These are phyloP conservation scores for Magallana ariakensis DNA, from an alignment of 1,140 invertebrate genomes.

Conservation along the genomic window DNA sequence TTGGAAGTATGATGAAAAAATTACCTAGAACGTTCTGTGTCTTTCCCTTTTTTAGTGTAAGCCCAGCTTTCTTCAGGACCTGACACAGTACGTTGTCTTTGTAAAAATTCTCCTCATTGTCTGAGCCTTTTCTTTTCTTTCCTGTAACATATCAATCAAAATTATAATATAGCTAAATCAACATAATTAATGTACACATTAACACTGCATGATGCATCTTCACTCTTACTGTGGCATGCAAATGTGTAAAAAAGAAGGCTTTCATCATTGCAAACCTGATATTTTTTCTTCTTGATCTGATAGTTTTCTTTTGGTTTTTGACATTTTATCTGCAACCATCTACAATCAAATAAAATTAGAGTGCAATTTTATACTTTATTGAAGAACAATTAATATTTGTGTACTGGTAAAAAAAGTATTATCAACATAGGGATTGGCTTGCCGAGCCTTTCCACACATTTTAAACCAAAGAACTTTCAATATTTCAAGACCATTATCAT, in stretches of 20 bases:
- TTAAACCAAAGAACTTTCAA: too few species aligned
- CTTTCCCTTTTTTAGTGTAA: conserved; percentile 66
- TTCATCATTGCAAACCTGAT: background rate
- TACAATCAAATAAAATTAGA: background rate
- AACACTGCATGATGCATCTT: too few species aligned
- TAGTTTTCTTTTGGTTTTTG: conserved; percentile 9
- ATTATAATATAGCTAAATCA: too few species aligned
- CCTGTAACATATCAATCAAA: background rate
- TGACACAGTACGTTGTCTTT: conserved; percentile 62
- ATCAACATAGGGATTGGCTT: too few species aligned
- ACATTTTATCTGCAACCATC: conserved; percentile 22
- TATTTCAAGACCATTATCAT: too few species aligned
- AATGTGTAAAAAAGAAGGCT: too few species aligned
- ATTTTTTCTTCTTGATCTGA: background rate
- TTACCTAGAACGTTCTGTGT: conserved; percentile 69
- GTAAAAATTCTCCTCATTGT: conserved; percentile 51
- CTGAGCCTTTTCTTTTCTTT: conserved; percentile 51
- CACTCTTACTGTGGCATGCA: too few species aligned
- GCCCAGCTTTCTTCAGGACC: conserved; percentile 63
- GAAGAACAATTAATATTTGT: too few species aligned
- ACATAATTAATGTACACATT: too few species aligned
- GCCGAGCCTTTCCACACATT: too few species aligned
- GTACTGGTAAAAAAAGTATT: too few species aligned
- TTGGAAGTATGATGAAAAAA: background rate
- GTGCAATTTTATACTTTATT: too few species aligned